Evolutionary conservation across 1,140 invertebrate species (phyloP).

Genomic region (Megalopta genalis): DNA sequence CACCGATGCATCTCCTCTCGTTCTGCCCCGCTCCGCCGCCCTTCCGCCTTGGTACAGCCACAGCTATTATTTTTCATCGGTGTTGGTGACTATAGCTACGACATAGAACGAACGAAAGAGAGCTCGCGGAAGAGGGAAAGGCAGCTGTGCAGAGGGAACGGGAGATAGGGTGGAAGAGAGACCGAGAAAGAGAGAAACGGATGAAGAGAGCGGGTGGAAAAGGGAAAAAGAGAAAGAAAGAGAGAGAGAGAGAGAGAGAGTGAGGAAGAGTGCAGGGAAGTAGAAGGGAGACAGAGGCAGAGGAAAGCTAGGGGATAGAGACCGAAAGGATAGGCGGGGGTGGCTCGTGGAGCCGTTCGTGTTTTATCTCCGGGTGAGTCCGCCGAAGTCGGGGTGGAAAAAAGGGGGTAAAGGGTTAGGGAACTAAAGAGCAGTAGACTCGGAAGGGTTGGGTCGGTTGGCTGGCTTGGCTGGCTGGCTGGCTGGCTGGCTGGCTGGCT

Average conservation of each 20-base stretch:
- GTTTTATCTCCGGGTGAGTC: constrained; percentile 68
- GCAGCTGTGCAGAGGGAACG: constrained; percentile 18
- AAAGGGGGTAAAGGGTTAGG: constrained; percentile 68
- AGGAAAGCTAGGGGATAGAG: constrained; percentile 22
- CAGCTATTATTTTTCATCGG: constrained; percentile 67
- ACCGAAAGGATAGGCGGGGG: constrained; percentile 40
- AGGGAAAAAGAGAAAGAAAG: constrained; percentile 28
- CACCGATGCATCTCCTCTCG: constrained; percentile 45
- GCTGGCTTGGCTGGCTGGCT: constrained; percentile 47
- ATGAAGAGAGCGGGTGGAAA: constrained; percentile 41
- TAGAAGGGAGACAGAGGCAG: constrained; percentile 11
- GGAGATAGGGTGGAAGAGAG: constrained; percentile 12
- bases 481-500: no score
- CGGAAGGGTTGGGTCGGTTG: constrained; percentile 69
- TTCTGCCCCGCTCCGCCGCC: neutral
- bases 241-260: constrained; percentile 24
- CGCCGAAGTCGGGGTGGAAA: constrained; percentile 66
- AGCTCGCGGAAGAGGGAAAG: constrained; percentile 49
- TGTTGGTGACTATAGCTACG: constrained; percentile 60
- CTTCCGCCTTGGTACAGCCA: constrained; percentile 50
- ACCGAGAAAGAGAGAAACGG: constrained; percentile 14
- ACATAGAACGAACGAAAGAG: constrained; percentile 47
- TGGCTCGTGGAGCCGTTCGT: constrained; percentile 62
- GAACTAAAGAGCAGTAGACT: constrained; percentile 65
- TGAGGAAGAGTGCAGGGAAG: constrained; percentile 14